Conservation (phyloP, 2,113 vertebrate genomes). For the Phaethon lepturus region DNA sequence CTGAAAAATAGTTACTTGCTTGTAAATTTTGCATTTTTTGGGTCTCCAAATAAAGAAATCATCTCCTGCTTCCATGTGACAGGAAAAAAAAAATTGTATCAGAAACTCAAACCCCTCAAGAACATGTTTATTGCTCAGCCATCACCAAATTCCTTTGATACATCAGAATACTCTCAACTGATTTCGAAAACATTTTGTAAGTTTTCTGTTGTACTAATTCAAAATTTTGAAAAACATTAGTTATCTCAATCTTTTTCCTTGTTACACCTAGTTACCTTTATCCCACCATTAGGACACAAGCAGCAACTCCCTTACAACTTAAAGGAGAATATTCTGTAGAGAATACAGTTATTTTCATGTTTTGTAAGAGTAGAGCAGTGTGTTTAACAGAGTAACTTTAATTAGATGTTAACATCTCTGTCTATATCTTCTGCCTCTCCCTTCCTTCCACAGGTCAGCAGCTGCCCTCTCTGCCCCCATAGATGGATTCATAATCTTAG, state of each 20-base stretch:
- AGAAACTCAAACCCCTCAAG: background rate
- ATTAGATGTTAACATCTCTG: background rate
- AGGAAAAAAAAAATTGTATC: background rate
- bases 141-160: background rate
- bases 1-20: background rate
- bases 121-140: background rate
- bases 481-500: background rate
- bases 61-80: background rate
- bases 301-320: background rate
- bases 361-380: background rate
- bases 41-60: background rate
- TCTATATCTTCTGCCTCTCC: background rate
- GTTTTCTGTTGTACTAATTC: background rate
- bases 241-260: background rate
- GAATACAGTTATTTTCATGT: background rate
- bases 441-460: background rate
- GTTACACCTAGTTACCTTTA: background rate
- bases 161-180: background rate
- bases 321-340: background rate
- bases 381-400: background rate
- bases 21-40: background rate
- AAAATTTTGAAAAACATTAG: background rate
- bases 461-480: background rate
- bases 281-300: background rate
- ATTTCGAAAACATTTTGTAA: background rate